Evolutionary conservation across 1,140 invertebrate genomes (phyloP), one percentile per base, ranked within the genome.

Genomic region (Tenebrio molitor): DNA sequence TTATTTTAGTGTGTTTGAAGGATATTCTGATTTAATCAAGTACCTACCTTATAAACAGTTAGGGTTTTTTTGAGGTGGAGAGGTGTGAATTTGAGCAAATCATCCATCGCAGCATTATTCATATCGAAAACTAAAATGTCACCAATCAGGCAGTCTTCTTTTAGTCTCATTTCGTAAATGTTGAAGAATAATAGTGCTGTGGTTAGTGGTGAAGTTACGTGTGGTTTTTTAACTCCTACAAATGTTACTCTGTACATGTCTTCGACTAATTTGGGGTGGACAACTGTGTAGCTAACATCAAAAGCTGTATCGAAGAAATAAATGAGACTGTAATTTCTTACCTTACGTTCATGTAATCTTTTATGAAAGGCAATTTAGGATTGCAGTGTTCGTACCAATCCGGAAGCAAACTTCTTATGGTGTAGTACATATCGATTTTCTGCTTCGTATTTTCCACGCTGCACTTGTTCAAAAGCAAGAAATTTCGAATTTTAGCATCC

Each of bases 351-450:
- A 17, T 44, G 12, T 6, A 12, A 6, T 44, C 4, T 4, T 12
- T 5, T 12, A 44, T 44, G 4, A 6, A 12, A 6, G 4, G 5
- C 41, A 12, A 17, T 12, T 44, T 44, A 12, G 41, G 41, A 12
- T 44, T 12, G 41, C 4, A 4, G 12, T 44, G 5, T 4, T 69
- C 67, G n/a, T 25, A 69, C 2, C 50, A 10, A 58, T 69, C 67
- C 16, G 67, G 67, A 2, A 29, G 17, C 12, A 69, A 14, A 2
- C n/a, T 16, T 15, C 67, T 17, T 14, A 69, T 53, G 10, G 67
- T 69, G 16, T 69, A 69, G 8, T 69, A 69, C 67, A 69, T 46
- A 12, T 69, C 67, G n/a, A n/a, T n/a, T n/a, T n/a, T n/a, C n/a
- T n/a, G n/a, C n/a, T n/a, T n/a, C n/a, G n/a, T n/a, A n/a, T 33